Evolutionary conservation across 1,140 invertebrate species (phyloP).

Genomic region (Leguminivora glycinivorella): DNA sequence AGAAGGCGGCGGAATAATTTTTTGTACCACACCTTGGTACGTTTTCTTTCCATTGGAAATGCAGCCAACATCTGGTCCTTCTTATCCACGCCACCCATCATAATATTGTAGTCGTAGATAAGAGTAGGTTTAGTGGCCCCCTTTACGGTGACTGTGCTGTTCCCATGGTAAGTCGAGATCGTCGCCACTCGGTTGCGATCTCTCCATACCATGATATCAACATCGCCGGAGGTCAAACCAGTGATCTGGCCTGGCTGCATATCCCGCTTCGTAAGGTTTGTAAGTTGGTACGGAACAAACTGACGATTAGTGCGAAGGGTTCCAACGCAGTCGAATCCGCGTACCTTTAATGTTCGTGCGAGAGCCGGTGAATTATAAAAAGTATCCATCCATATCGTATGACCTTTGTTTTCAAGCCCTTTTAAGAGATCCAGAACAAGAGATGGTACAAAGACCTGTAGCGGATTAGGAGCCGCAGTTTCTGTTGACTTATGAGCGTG

Average conservation of each 20-base stretch:
- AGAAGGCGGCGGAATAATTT: conserved; percentile 30
- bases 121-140: conserved; percentile 31
- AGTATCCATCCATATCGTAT: conserved; percentile 20
- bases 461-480: not conserved
- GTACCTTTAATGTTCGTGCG: conserved; percentile 34
- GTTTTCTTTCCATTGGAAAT: conserved; percentile 30
- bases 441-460: not conserved
- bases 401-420: not conserved
- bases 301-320: conserved; percentile 36
- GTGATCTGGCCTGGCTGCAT: conserved; percentile 34
- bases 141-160: not conserved
- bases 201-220: conserved; percentile 41
- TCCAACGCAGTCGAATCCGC: conserved; percentile 39
- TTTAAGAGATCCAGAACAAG: not conserved
- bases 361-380: conserved; percentile 36
- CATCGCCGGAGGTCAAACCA: conserved; percentile 37
- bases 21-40: conserved; percentile 30
- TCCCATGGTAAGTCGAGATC: conserved; percentile 47
- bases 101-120: conserved; percentile 39
- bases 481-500: not conserved
- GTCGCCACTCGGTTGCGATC: conserved; percentile 37
- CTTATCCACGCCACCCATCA: conserved; percentile 27
- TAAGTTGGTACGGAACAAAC: conserved; percentile 35
- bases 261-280: conserved; percentile 30
- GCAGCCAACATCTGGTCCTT: conserved; percentile 33